phyloP scores from a whole-genome alignment of 2,113 vertebrate species.

The Riparia riparia region DNA sequence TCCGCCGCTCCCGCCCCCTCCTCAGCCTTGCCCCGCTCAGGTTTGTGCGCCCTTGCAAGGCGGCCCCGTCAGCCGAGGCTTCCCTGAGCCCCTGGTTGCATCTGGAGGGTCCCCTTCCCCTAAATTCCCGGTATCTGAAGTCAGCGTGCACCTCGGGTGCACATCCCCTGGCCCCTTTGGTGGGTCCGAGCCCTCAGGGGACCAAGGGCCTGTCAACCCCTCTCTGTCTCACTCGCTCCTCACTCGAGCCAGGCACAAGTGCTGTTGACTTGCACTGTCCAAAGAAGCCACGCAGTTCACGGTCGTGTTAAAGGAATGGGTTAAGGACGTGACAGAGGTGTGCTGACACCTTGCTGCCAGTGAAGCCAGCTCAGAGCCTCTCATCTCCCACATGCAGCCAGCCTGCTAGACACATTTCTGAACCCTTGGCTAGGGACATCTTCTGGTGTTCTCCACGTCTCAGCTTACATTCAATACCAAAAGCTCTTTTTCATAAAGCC shows the following conservation, averaged over 20 bases:
- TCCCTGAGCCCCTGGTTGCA: not conserved
- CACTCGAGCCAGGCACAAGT: not conserved
- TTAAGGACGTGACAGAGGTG: not conserved
- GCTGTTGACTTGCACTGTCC: rapidly evolving
- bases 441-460: rapidly evolving
- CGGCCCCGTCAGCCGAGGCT: too few relatives aligned
- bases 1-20: not conserved
- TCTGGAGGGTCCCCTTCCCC: not conserved
- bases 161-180: not conserved
- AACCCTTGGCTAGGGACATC: not conserved
- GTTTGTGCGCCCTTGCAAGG: rapidly evolving
- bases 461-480: rapidly evolving
- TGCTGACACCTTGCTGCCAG: rapidly evolving
- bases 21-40: rapidly evolving
- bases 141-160: rapidly evolving
- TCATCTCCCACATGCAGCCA: not conserved
- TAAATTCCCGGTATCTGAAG: not conserved
- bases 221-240: rapidly evolving
- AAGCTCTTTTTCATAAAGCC: not conserved
- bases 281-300: rapidly evolving
- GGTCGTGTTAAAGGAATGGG: not conserved
- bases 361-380: not conserved
- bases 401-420: not conserved
- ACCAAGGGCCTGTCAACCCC: not conserved
- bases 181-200: too few relatives aligned